Base-by-base conservation (phyloP, 2,113 vertebrate genomes). In the Neopipo cinnamomea region DNA sequence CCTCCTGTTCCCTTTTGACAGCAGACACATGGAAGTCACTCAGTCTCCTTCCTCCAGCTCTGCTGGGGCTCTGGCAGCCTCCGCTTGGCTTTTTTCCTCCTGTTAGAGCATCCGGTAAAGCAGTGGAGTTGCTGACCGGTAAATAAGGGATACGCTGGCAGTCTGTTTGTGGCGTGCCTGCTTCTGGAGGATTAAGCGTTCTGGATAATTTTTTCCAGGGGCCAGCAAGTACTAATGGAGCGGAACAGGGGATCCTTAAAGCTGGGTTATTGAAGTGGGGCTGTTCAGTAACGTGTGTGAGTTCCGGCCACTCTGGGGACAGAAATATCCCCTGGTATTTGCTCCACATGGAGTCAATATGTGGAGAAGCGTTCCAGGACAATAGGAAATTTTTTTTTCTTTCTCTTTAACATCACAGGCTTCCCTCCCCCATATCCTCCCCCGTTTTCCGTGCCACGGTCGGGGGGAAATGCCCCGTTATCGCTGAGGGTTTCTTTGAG, bases 51-150 rank as follows among this genome's bases (percentile, higher is more conserved):
- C 92, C 91, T 94, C 72, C 94, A 94, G 90, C 94, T 76, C 97
- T 96, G 93, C 96, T 96, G 95, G 95, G 68, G 93, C 92, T 93
- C 93, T 96, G 96, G 93, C 96, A 96, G 27, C 85, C 73, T 91
- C 88, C 42, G 19, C 73, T 95, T 94, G 88, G 90, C 91, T 89
- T 87, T 83, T 95, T 95, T 79, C 80, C 79, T 94, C 66, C 92
- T 72, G 19, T 93, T 91, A 88, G 76, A 95, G 85, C 93, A 94
- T 94, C 90, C 76, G 33, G 95, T 94, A 82, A 50, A 90, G 82
- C 93, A 58, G 81, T 95, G 93, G 93, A 87, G 76, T 91, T 93
- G 90, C 90, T 91, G 79, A 95, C 76, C 39, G 5, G 93, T 86
- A 91, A 96, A 96, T 73, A 87, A 94, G 78, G 93, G 79, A 70